phyloP scores from a whole-genome alignment of 2,113 vertebrate genomes.

The Thalassarche chlororhynchos region DNA sequence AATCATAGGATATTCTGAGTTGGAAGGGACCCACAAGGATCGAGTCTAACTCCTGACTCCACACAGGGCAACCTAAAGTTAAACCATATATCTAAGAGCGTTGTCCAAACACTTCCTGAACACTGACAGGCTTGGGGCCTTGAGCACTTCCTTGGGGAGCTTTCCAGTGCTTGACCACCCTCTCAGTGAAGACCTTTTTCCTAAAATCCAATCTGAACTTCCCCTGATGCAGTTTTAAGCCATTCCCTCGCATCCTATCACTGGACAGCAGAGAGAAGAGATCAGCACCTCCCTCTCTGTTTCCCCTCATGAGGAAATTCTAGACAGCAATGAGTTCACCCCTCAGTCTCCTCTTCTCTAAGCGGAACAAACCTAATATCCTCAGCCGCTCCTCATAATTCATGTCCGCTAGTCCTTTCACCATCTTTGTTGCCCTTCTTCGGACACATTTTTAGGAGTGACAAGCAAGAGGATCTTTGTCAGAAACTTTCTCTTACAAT shows the following conservation, averaged over 20 bases:
- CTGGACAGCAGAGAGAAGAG: neutral
- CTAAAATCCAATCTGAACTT: neutral
- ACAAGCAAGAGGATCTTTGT: neutral
- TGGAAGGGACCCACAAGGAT: neutral
- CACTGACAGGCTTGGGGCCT: neutral
- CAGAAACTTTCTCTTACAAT: neutral
- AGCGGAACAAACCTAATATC: neutral
- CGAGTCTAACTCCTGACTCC: neutral
- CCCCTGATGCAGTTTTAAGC: neutral
- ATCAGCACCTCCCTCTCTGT: neutral
- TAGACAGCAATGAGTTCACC: neutral
- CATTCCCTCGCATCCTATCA: neutral
- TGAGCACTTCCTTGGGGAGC: neutral
- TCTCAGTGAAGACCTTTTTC: neutral
- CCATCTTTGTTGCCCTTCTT: neutral
- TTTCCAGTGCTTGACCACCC: neutral
- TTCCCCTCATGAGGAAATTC: neutral
- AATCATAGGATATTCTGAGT: neutral
- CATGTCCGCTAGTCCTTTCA: neutral
- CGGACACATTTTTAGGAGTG: neutral
- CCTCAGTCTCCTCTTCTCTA: neutral
- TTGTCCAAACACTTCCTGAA: neutral
- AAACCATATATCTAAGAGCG: neutral
- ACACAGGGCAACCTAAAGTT: neutral
- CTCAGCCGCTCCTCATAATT: neutral